Percentiles rank a stretch among this genome's conserved stretches.
phyloP scores from a whole-genome alignment of 2,797 vertebrate species.

The Chiroxiphia lanceolata region DNA sequence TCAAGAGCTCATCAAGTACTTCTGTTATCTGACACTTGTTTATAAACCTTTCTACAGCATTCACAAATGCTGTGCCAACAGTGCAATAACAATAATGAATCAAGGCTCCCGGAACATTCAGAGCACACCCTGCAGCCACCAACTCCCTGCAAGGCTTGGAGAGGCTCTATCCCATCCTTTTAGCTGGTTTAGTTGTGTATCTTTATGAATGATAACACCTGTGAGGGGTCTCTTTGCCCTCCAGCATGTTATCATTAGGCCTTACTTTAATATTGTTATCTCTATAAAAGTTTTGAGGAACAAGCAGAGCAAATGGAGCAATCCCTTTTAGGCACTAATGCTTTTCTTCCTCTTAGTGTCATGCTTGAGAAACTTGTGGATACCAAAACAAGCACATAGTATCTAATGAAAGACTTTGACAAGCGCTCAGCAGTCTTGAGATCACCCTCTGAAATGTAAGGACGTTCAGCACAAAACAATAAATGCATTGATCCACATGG shows the following conservation, averaged over 20 bases:
- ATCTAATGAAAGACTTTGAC: neutral
- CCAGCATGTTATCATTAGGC: neutral
- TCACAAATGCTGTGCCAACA: constrained; percentile 24
- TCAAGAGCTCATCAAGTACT: constrained; percentile 12
- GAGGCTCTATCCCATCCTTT: neutral
- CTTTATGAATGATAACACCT: neutral
- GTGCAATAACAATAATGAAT: neutral
- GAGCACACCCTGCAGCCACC: neutral
- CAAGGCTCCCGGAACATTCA: neutral
- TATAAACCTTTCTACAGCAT: constrained; percentile 33
- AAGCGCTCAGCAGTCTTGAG: neutral
- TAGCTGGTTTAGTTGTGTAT: neutral
- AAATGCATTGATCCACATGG: neutral
- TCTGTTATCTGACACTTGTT: constrained; percentile 31
- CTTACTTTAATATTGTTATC: neutral
- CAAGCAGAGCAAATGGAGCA: neutral
- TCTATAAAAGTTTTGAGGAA: neutral
- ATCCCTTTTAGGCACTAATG: neutral
- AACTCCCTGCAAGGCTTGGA: neutral
- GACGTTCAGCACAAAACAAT: neutral
- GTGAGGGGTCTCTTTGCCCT: neutral
- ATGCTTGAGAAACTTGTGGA: neutral
- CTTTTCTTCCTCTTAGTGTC: neutral
- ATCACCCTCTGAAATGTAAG: neutral
- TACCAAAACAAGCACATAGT: neutral